phyloP scores from a whole-genome alignment of 2,797 vertebrate genomes.

The Nasua narica region DNA sequence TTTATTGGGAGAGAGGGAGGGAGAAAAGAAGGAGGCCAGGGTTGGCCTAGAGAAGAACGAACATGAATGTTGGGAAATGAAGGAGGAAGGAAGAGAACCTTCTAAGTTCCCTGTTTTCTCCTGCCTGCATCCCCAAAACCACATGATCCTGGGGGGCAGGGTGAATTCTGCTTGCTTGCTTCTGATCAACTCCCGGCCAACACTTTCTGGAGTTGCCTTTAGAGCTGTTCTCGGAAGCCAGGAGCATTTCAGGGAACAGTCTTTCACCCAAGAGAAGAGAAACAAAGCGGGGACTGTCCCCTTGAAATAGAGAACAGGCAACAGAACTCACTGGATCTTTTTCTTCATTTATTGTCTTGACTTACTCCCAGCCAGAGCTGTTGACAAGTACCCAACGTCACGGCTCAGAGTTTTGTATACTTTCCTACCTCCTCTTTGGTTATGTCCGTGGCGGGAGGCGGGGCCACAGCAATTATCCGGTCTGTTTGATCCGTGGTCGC shows the following conservation, averaged over 20 bases:
- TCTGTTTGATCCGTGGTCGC: not conserved
- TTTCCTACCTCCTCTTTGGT: not conserved
- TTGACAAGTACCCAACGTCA: conserved; percentile 37
- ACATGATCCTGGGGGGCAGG: not conserved
- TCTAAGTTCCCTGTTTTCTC: conserved; percentile 35
- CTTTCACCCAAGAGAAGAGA: conserved; percentile 55
- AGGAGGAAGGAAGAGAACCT: conserved; percentile 35
- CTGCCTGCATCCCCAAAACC: not conserved
- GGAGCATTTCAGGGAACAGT: conserved; percentile 64
- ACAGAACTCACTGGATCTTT: conserved; percentile 33
- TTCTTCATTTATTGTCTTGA: conserved; percentile 39
- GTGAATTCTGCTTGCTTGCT: not conserved
- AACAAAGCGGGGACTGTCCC: conserved; percentile 73
- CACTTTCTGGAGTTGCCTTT: not conserved
- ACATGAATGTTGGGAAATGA: not conserved
- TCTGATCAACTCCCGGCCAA: not conserved
- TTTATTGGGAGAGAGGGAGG: not conserved
- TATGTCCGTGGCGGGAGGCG: not conserved
- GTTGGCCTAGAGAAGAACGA: not conserved
- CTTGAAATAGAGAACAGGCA: conserved; percentile 39
- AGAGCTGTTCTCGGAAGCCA: conserved; percentile 66
- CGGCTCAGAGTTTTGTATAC: not conserved
- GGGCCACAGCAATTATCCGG: not conserved
- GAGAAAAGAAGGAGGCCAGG: not conserved
- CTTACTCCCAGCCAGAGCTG: conserved; percentile 28